Percentiles rank a stretch among this genome's conserved stretches.
Evolutionary conservation across 2,113 vertebrate species (phyloP).

Genomic region (Corvus cornix): DNA sequence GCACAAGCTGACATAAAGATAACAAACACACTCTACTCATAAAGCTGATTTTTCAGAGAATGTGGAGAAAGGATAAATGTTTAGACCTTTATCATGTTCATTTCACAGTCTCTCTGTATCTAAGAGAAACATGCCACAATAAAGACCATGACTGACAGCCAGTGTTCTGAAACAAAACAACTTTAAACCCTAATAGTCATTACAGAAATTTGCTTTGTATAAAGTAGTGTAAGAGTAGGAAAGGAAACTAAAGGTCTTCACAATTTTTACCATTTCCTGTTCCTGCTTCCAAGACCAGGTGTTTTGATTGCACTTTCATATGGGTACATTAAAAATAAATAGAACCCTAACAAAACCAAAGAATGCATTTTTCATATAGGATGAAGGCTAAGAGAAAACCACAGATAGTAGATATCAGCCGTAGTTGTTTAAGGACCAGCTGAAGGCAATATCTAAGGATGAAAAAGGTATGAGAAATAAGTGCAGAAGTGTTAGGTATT

Average conservation of each 20-base stretch:
- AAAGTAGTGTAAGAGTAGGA: background rate
- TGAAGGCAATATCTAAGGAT: background rate
- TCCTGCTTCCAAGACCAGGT: background rate
- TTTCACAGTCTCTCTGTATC: background rate
- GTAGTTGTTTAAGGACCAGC: background rate
- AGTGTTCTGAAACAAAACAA: background rate
- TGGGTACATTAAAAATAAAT: background rate
- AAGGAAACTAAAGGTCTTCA: background rate
- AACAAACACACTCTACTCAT: background rate
- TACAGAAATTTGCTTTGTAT: background rate
- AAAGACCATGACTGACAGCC: background rate
- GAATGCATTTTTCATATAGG: background rate
- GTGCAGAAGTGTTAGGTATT: background rate
- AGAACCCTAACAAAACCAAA: background rate
- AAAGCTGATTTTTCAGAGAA: background rate
- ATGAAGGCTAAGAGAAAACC: background rate
- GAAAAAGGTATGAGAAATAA: background rate
- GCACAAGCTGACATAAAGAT: background rate
- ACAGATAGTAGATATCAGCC: background rate
- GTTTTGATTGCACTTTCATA: background rate
- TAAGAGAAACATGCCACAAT: background rate
- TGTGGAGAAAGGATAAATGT: background rate
- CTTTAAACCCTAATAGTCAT: background rate
- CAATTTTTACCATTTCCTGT: background rate
- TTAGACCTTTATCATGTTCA: background rate